phyloP scores from a whole-genome alignment of 2,888 invertebrate species.

The Netelia inedita region DNA sequence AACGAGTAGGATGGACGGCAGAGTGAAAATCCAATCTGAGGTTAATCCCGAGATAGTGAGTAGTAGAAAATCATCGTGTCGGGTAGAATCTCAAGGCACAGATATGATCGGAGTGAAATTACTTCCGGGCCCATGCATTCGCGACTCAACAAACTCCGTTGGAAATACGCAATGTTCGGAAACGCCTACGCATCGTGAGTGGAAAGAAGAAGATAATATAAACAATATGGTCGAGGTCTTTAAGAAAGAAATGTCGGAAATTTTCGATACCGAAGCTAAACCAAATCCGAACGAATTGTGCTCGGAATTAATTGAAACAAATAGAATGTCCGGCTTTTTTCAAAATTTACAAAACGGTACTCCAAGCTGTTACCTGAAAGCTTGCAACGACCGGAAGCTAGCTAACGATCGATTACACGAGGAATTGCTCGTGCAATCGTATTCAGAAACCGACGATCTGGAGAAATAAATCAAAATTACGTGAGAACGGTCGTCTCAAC shows the following conservation, averaged over 20 bases:
- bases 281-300: too few relatives aligned
- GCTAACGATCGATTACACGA: background rate
- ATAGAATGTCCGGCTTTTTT: background rate
- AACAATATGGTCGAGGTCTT: conserved; percentile 28
- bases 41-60: background rate
- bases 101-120: conserved; percentile 11
- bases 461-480: background rate
- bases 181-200: background rate
- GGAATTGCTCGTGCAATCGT: conserved; percentile 51
- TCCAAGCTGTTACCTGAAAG: conserved; percentile 20
- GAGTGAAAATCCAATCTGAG: background rate
- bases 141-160: background rate
- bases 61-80: background rate
- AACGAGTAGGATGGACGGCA: background rate
- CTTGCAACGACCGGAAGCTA: background rate
- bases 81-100: background rate
- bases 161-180: background rate
- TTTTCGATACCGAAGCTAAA: background rate
- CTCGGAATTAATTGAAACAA: background rate
- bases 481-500: background rate
- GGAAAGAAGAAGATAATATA: background rate
- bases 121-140: conserved; percentile 12
- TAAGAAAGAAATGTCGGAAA: background rate
- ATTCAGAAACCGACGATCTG: conserved; percentile 39
- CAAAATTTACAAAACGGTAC: background rate